Evolutionary conservation across 2,888 invertebrate species (phyloP).

Genomic region (Trachelus stipa): DNA sequence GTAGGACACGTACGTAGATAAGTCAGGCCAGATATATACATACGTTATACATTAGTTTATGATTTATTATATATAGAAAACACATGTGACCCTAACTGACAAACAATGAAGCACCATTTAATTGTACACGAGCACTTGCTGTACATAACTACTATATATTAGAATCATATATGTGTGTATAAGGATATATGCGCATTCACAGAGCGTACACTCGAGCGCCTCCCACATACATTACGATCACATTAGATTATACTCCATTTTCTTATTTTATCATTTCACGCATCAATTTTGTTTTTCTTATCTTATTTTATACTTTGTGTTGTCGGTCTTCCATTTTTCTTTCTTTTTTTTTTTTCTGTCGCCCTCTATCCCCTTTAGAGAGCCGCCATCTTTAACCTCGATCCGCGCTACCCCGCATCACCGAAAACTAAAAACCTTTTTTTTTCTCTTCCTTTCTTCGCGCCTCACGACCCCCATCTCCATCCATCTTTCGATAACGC

Average conservation of each 20-base stretch:
- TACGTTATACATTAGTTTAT: neutral
- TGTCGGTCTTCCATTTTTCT: neutral
- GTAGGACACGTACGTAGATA: slow-evolving; percentile 17
- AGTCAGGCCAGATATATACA: neutral
- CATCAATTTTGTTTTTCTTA: neutral
- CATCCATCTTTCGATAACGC: neutral
- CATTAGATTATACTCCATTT: neutral
- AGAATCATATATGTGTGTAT: neutral
- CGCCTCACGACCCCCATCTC: too few relatives aligned
- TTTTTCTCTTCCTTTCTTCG: neutral
- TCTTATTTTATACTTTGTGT: neutral
- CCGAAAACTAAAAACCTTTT: neutral
- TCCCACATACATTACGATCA: neutral
- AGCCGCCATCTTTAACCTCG: neutral
- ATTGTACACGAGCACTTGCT: neutral
- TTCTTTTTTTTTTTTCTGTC: neutral
- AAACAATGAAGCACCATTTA: neutral
- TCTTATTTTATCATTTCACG: neutral
- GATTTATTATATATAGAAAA: neutral
- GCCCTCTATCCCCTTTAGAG: neutral
- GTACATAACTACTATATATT: neutral
- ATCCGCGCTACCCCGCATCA: neutral
- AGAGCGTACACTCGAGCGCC: slow-evolving; percentile 5
- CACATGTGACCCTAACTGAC: too few relatives aligned
- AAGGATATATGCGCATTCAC: neutral